These are phyloP conservation scores for Ctenodactylus gundi DNA, from an alignment of 2,113 vertebrate species.

Conservation along the genomic window DNA sequence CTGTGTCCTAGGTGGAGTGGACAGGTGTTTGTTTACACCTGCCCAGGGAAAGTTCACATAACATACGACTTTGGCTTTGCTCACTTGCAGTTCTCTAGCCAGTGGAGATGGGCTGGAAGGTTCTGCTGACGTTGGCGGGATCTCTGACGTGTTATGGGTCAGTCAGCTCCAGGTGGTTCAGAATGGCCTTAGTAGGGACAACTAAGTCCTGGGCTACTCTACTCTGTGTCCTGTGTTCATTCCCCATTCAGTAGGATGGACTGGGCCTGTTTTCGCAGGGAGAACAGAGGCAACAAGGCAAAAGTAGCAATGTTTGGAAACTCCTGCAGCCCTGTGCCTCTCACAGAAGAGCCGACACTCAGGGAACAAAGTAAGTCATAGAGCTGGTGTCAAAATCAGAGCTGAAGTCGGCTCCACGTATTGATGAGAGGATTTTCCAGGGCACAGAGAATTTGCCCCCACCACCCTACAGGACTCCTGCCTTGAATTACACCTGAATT, in stretches of 20 bases:
- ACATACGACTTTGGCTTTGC: no score
- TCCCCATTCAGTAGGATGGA: no score
- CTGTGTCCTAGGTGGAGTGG: no score
- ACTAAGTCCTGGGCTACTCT: no score
- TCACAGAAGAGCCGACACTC: fast-evolving
- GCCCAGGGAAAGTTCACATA: no score
- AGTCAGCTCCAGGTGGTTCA: not conserved
- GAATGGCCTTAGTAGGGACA: not conserved
- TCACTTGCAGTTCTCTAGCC: not conserved
- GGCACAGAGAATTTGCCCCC: not conserved
- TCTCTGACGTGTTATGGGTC: not conserved
- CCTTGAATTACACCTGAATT: no score
- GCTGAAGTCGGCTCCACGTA: not conserved
- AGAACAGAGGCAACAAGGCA: not conserved
- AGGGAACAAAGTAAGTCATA: not conserved
- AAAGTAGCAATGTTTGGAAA: not conserved
- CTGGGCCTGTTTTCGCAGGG: not conserved
- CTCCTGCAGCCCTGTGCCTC: not conserved
- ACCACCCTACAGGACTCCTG: not conserved
- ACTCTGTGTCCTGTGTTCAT: not conserved
- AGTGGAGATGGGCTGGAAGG: no score
- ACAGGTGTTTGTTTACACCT: no score
- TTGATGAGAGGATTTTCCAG: not conserved
- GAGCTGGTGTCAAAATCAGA: not conserved
- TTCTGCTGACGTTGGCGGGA: not conserved